Evolutionary conservation across 2,797 vertebrate species (phyloP).

Genomic region (Anguilla anguilla): DNA sequence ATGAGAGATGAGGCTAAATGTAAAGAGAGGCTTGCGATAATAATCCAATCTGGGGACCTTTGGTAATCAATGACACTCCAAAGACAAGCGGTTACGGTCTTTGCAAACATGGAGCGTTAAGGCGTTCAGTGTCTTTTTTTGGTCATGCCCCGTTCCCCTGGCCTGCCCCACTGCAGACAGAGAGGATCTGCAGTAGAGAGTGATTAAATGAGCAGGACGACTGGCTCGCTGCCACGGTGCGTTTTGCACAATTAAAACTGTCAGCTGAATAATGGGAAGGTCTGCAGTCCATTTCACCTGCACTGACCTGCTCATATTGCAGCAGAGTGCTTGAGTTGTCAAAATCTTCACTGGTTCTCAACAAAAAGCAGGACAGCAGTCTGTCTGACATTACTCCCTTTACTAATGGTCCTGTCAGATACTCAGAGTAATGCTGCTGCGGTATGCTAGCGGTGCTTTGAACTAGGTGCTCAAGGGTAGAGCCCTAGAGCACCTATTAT

Average conservation of each 20-base stretch:
- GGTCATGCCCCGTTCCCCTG: not conserved
- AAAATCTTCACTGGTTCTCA: not conserved
- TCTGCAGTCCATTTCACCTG: slow-evolving; percentile 14
- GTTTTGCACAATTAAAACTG: slow-evolving; percentile 11
- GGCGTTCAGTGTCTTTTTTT: not conserved
- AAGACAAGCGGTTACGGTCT: not conserved
- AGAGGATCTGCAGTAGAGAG: slow-evolving; percentile 10
- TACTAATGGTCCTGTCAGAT: not conserved
- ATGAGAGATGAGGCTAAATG: not conserved
- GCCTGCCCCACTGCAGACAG: not conserved
- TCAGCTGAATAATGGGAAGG: not conserved
- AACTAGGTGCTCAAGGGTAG: not conserved
- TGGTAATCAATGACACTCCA: not conserved
- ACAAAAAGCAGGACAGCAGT: not conserved
- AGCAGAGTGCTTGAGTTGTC: not conserved
- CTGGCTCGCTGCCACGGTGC: not conserved
- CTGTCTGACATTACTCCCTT: not conserved
- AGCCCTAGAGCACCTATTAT: not conserved
- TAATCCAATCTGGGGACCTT: not conserved
- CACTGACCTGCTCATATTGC: slow-evolving; percentile 11
- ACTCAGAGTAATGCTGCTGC: not conserved
- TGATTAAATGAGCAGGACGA: slow-evolving; percentile 13
- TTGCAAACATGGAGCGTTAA: not conserved
- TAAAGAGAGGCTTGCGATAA: not conserved
- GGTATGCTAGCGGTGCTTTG: not conserved